A percentile compares a stretch with the other conserved stretches of the same genome.
These are phyloP conservation scores for Darevskia mixta DNA, from an alignment of 2,797 vertebrate species.

Conservation along the genomic window DNA sequence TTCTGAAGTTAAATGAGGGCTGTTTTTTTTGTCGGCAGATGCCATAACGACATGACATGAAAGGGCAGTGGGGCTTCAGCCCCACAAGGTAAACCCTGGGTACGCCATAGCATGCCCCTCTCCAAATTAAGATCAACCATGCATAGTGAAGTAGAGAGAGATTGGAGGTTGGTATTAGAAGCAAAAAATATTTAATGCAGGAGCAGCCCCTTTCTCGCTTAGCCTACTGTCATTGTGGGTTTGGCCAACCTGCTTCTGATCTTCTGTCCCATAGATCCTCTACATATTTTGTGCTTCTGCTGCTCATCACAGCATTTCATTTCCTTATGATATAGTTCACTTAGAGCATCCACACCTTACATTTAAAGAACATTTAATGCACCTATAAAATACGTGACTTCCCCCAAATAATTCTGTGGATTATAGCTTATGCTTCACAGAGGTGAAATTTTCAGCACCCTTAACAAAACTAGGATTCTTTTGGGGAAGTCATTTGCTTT, in stretches of 20 bases:
- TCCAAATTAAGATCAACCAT: slow-evolving; percentile 44
- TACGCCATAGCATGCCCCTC: background rate
- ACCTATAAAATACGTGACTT: no score
- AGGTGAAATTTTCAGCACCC: no score
- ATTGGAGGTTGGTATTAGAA: background rate
- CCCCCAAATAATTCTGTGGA: no score
- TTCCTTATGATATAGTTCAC: background rate
- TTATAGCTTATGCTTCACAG: no score
- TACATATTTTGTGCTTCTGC: no score
- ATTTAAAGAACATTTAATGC: no score
- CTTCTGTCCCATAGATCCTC: no score
- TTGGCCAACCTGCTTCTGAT: background rate
- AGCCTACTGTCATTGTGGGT: background rate
- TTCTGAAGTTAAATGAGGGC: slow-evolving; percentile 56
- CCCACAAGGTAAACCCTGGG: slow-evolving; percentile 42
- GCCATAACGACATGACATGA: slow-evolving; percentile 45
- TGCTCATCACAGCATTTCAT: background rate
- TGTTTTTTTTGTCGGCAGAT: slow-evolving; percentile 59
- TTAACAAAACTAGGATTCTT: no score
- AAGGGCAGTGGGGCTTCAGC: slow-evolving; percentile 47
- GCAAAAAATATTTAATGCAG: background rate
- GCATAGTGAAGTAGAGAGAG: slow-evolving; percentile 23
- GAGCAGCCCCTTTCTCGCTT: no score
- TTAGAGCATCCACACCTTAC: no score
- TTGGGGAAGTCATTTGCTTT: no score